Percentiles rank a stretch among this genome's conserved stretches.
phyloP scores from a whole-genome alignment of 2,888 invertebrate genomes.

The Portevinia maculata region DNA sequence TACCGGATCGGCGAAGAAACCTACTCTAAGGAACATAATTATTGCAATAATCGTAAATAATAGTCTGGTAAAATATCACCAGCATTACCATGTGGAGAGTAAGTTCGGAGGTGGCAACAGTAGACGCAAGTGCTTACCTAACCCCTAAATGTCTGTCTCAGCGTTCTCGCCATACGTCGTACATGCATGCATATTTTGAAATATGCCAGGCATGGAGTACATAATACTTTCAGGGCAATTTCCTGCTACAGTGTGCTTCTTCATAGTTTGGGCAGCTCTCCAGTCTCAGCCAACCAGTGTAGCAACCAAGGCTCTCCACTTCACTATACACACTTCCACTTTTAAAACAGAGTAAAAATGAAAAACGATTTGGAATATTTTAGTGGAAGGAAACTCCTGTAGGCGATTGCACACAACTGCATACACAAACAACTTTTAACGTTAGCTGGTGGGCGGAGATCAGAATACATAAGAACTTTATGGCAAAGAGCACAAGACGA shows the following conservation, averaged over 20 bases:
- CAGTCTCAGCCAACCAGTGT: constrained; percentile 11
- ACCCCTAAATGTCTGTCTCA: constrained; percentile 64
- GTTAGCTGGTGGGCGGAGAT: neutral
- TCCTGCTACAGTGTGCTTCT: constrained; percentile 28
- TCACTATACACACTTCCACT: constrained; percentile 52
- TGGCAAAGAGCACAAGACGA: constrained; percentile 10
- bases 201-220: constrained; percentile 62
- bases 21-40: constrained; percentile 74
- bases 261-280: constrained; percentile 36
- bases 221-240: constrained; percentile 67
- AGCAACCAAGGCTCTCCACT: constrained; percentile 21
- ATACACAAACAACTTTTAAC: neutral
- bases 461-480: neutral
- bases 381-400: constrained; percentile 59
- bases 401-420: constrained; percentile 42
- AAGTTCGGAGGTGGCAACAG: constrained; percentile 1
- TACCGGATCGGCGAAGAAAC: constrained; percentile 17
- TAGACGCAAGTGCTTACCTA: constrained; percentile 60
- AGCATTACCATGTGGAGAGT: constrained; percentile 52
- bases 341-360: constrained; percentile 68
- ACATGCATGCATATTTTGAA: constrained; percentile 68
- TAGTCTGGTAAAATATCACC: constrained; percentile 72
- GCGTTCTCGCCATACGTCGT: constrained; percentile 38
- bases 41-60: constrained; percentile 76
- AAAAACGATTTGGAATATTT: constrained; percentile 65